Base-by-base conservation (phyloP, 2,113 vertebrate species). In the Rhynchomys soricoides region DNA sequence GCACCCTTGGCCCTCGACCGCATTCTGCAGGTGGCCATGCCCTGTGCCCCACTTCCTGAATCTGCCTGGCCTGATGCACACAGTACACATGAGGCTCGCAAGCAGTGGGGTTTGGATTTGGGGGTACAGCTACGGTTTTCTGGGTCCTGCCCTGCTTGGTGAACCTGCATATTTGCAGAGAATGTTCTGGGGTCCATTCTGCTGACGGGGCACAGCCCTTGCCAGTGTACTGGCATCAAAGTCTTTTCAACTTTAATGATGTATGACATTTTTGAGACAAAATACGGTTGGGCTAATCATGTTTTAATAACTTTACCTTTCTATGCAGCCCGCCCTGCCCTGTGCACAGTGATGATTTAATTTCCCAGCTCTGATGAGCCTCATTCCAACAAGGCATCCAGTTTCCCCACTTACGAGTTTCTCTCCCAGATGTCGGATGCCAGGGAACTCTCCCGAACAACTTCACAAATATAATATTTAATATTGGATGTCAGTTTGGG, bases 401-500 rank as follows among this genome's bases (percentile, higher is more conserved):
- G 77, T 99, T 99, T 99, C 98, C 97, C 83, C 85, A 57, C 95
- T 98, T 83, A 96, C 68, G 82, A 97, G 95, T 97, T 2, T 95
- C 40, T 95, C 98, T 98, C 98, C 98, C 98, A 98, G 98, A 98
- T 98, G 98, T 98, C 94, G 93, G 50, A 92, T 98, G 98, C 98
- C 98, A 98, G 98, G 74, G 66, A 98, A 96, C 97, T 96, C 95
- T 66, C 91, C 93, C 75, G 98, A 98, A 95, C 96, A 91, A 94
- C 98, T 93, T 64, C 88, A 96, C 97, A 97, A 97, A 98, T 98
- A 97, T 88, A 98, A 97, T 98, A 98, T 98, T 98, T 98, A 98
- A 99, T 98, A 98, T 96, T n/a, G 70, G 97, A 98, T 98, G 98
- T 98, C 98, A 98, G 98, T 98, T 98, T 97, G 98, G 98, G 98